Evolutionary conservation across 2,797 vertebrate species (phyloP), one percentile per base, ranked within the genome.

Genomic region (Takifugu ocellatus): DNA sequence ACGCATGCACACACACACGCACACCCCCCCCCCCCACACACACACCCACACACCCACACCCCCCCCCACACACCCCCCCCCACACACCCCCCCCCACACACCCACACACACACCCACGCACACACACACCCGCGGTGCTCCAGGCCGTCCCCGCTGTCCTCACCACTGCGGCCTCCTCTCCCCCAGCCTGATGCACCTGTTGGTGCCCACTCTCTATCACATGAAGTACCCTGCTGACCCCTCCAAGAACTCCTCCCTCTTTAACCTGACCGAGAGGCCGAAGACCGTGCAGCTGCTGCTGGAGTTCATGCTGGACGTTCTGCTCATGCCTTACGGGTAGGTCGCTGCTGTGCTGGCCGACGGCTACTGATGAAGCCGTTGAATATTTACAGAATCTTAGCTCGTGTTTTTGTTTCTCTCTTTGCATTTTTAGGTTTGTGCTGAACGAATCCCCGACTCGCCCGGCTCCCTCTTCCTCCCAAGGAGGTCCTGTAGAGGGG

Each of bases 251-350:
- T 85, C 92, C 56, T 91, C 91, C 81, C 92, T 92, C 0, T 99
- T 99, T 88, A 96, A 97, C 78, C 90, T 99, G 86, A 91, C 93
- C 54, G 97, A 99, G 91, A 95, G 96, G 89, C 97, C 96, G 90
- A 98, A 96, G 93, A 98, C 94, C 45, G 94, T 96, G 74, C 96
- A 98, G 74, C 90, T 97, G 74, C 93, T 99, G 74, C 90, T 96
- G 84, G 97, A 99, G 90, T 99, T 99, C 67, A 98, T 99, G 97
- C 89, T 99, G 51, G 97, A 99, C 75, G 96, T 99, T 77, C 92
- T 99, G 67, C 90, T 99, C 77, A 99, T 99, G 97, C 97, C 97
- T 89, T 99, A 99, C 26, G 97, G 97, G 97, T 99, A 83, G 81
- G 93, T 85, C 60, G 3, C 29, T 2, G 3, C 21, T 17, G 0